These are phyloP conservation scores for Coregonus suidteri DNA, from an alignment of 2,797 vertebrate genomes.

Conservation along the genomic window DNA sequence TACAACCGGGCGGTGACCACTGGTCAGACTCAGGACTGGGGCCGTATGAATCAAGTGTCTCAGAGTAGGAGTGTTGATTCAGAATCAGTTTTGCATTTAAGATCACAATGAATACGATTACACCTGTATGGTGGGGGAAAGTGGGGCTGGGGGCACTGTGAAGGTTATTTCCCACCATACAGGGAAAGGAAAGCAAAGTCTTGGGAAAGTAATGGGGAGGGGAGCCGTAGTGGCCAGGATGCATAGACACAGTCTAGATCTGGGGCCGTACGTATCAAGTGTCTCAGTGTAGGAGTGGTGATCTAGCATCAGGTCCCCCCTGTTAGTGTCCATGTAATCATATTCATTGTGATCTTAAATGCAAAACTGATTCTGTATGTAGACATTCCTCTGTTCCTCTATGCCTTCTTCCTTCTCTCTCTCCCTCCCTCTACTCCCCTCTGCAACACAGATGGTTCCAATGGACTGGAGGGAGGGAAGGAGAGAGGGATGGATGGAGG, in stretches of 20 bases:
- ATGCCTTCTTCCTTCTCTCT: background rate
- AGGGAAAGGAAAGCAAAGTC: no score
- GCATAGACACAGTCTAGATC: no score
- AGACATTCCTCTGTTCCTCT: conserved; percentile 36
- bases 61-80: no score
- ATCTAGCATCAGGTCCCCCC: no score
- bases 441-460: conserved; percentile 73
- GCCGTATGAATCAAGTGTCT: background rate
- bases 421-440: background rate
- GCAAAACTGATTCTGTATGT: conserved; percentile 25
- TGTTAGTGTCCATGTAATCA: no score
- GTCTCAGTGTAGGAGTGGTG: no score
- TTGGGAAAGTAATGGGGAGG: no score
- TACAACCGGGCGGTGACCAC: background rate
- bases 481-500: conserved; percentile 38
- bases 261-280: no score
- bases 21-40: background rate
- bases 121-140: background rate
- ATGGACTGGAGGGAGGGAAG: conserved; percentile 52
- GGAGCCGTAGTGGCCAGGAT: no score
- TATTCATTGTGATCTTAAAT: no score
- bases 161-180: conserved; percentile 50
- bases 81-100: no score
- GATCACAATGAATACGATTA: no score
- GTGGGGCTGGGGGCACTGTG: conserved; percentile 37